Evolutionary conservation across 1,140 invertebrate species (phyloP), one percentile per base, ranked within the genome.

Genomic region (Drosophila pandora): DNA sequence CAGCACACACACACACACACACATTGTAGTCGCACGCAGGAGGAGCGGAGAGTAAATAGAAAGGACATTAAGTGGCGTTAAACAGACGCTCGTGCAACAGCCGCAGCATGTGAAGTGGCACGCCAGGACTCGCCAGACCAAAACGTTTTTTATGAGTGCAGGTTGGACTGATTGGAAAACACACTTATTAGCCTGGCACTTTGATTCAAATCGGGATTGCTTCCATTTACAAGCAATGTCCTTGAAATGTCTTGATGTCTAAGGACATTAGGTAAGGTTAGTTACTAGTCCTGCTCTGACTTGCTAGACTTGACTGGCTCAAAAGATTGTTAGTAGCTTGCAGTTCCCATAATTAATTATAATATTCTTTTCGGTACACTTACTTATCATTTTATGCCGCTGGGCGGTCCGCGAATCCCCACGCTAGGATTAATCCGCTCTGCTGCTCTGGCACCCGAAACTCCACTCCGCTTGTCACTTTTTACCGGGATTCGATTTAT

Each of bases 381-480:
- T 88, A 87, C 82, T 83, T 87, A 87, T 87, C 82, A 87, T 87
- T 87, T 87, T 87, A 79, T 88, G 83, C 82, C 82, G 79, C 83
- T 75, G 60, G 79, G 82, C 75, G 75, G 74, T 88, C 75, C 65
- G 83, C 67, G 54, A 87, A 88, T 88, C 82, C 82, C 81, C 59
- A 41, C 63, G 49, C 45, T 69, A 76, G 82, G 83, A 87, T 82
- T 82, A 64, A 53, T 60, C 45, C 59, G 67, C 64, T 43, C 59
- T 39, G 43, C 47, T 63, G 76, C 63, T 67, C 56, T 43, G 79
- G 76, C 74, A 60, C 71, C 32, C 49, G 61, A 53, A 25, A 10
- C 34, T 37, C 32, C 25, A 28, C 49, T 48, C 41, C 47, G 61
- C 53, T 28, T 74, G 50, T 13, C 48, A 28, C 48, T 43, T 48